Evolutionary conservation across 1,140 invertebrate species (phyloP), one percentile per base, ranked within the genome.

Genomic region (Drosophila dunni): DNA sequence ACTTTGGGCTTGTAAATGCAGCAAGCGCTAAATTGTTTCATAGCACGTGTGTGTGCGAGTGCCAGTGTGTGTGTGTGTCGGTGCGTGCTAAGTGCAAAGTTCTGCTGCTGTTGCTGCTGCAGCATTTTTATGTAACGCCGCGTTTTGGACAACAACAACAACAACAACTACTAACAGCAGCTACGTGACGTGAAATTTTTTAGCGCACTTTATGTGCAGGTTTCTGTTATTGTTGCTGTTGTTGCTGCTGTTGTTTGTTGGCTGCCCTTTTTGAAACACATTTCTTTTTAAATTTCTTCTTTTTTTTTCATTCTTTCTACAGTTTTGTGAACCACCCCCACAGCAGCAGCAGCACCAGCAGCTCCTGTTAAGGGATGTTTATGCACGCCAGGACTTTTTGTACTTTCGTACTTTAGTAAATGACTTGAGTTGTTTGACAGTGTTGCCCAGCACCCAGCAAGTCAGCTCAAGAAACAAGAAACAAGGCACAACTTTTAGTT

Each of bases 181-280:
- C 68, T 82, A 86, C 83, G 84, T 86, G 83, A 78, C 75, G 73
- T 79, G 83, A 88, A 86, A 86, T 83, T 77, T 88, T 86, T 38
- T 80, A 83, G 76, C 79, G 83, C 84, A 83, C 79, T 83, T 86
- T 72, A 63, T 86, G 79, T 88, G 79, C 75, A 86, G 71, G 66
- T 88, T 78, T 45, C 75, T 75, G 66, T 66, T 75, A 45, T 50
- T 72, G 75, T 53, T 78, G 75, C 61, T 75, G 51, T 50, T 72
- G 75, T 53, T 78, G 75, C 61, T 69, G 77, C 67, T 81, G 71
- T 53, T 58, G 53, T 50, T 66, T 58, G 62, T 68, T 80, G 50
- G 56, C 48, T 83, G 67, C 45, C 58, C 57, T 70, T 74, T 64
- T 69, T 50, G 46, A 62, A 75, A 64, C 83, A 85, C 78, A 80